phyloP scores from a whole-genome alignment of 2,888 invertebrate species.

The Euclidia mi region DNA sequence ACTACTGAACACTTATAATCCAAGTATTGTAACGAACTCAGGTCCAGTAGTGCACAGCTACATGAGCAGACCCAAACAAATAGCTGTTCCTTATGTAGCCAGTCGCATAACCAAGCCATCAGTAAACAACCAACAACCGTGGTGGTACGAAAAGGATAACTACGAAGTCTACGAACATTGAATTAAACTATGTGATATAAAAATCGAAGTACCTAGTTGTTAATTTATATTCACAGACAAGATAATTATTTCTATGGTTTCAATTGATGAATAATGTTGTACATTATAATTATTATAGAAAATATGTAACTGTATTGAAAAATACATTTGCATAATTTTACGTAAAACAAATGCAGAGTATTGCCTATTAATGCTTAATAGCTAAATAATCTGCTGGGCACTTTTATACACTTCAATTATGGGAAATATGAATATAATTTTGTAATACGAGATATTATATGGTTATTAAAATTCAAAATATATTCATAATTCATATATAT shows the following conservation, averaged over 20 bases:
- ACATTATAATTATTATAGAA: neutral
- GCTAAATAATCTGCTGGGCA: too few relatives aligned
- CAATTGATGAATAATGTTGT: neutral
- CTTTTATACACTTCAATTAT: too few relatives aligned
- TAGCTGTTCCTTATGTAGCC: conserved; percentile 49
- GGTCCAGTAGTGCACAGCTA: conserved; percentile 61
- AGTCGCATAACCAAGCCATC: conserved; percentile 31
- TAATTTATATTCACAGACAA: neutral
- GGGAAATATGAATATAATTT: too few relatives aligned
- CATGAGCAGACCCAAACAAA: conserved; percentile 60
- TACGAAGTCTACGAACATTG: conserved; percentile 68
- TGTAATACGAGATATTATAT: too few relatives aligned
- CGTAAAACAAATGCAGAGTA: conserved; percentile 31
- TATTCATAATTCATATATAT: too few relatives aligned
- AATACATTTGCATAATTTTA: conserved; percentile 50
- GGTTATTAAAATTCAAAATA: too few relatives aligned
- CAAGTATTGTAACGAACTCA: conserved; percentile 50
- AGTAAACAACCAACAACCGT: conserved; percentile 50
- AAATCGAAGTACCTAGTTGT: too few relatives aligned
- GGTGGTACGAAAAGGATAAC: conserved; percentile 64
- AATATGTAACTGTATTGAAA: conserved; percentile 52
- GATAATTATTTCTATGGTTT: too few relatives aligned
- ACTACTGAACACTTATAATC: conserved; percentile 25
- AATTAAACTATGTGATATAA: too few relatives aligned
- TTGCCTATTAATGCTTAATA: conserved; percentile 52